Evolutionary conservation across 2,888 invertebrate species (phyloP), one percentile per base, ranked within the genome.

Genomic region (Chrysolina americana): DNA sequence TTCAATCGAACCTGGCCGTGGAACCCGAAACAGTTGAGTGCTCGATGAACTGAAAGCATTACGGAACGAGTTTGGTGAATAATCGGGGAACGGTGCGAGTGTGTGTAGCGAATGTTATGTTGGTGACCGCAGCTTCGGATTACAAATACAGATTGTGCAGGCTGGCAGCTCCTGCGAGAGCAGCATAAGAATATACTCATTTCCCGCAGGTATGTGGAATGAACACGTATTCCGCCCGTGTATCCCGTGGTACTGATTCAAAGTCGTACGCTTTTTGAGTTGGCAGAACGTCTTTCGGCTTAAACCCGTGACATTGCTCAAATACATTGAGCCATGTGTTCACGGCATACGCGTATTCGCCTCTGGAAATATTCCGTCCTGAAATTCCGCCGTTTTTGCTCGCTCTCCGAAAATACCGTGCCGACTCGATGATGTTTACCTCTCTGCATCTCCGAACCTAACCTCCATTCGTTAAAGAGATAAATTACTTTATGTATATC

Each of bases 251-350:
- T 36, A 36, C 36, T 36, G 36, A 36, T n/a, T 23, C 11, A 23
- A 56, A 56, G 10, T 56, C n/a, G 59, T n/a, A 36, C 36, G 23
- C 28, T 36, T 59, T 59, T 59, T 36, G n/a, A 59, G n/a, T 59
- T 59, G 59, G 59, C n/a, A 59, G 59, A 10, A n/a, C 59, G 19
- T n/a, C 23, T 59, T 36, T 59, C 36, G 28, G 28, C 23, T 15
- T 79, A 83, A 83, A 83, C 80, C 84, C 80, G 83, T 84, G 84
- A 84, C 85, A 84, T 85, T 82, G 81, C 78, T 82, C 78, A 78
- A 80, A 84, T 85, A 81, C 81, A 82, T 78, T 78, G 74, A 80
- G 76, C 78, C 82, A 81, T 79, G 81, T 81, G 81, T 81, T 82
- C 78, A 76, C 81, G 78, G 77, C 76, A 77, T 78, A 78, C 79